These are phyloP conservation scores for Mobula hypostoma DNA, from an alignment of 2,113 vertebrate species.

Conservation along the genomic window DNA sequence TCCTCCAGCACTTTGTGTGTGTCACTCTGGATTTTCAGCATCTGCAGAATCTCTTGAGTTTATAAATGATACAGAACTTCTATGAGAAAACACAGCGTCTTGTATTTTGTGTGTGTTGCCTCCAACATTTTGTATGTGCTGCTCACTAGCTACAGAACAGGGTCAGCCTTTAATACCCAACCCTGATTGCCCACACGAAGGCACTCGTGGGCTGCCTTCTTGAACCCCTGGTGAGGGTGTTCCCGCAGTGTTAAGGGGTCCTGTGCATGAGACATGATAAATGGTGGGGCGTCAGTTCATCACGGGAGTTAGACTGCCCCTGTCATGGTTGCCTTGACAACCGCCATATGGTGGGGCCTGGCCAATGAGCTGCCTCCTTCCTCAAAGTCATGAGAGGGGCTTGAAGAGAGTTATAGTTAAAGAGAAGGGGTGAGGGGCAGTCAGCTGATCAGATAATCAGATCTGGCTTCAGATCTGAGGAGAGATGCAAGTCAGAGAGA, in stretches of 20 bases:
- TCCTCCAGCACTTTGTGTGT: no score
- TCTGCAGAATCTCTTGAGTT: no score
- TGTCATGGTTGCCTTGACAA: not conserved
- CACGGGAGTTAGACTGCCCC: not conserved
- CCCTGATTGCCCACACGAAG: not conserved
- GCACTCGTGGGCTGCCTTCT: not conserved
- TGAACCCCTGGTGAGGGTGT: no score
- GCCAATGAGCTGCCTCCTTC: not conserved
- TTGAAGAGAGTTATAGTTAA: not conserved
- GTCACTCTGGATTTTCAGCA: no score
- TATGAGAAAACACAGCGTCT: no score
- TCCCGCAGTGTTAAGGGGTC: not conserved
- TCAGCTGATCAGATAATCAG: not conserved
- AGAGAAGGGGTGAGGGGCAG: not conserved
- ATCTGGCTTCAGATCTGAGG: not conserved
- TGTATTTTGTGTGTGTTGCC: no score
- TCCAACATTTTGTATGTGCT: no score
- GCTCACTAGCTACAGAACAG: no score
- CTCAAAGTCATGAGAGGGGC: not conserved
- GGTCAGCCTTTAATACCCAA: not conserved
- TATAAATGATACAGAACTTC: no score
- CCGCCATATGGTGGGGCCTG: not conserved
- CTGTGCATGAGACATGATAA: not conserved
- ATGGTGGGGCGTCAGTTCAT: no score
- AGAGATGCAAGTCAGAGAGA: not conserved